Evolutionary conservation across 2,797 vertebrate genomes (phyloP).

Genomic region (Pteropus rufus): DNA sequence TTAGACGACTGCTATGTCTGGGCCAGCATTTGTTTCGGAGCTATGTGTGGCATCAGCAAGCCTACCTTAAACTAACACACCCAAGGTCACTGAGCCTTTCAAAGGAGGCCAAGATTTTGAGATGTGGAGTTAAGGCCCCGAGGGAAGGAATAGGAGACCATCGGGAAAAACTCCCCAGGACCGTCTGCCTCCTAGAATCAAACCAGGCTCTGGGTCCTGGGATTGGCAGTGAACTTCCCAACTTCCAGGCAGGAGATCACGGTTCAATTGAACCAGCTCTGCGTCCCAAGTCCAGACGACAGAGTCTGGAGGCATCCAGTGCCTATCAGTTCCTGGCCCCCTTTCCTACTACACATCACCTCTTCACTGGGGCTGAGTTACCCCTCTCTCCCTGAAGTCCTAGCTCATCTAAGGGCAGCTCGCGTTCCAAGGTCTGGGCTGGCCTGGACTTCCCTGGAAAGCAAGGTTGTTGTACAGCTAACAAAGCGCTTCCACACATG

Average conservation of each 20-base stretch:
- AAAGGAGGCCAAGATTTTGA: background rate
- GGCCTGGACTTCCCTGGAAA: background rate
- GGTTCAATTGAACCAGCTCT: background rate
- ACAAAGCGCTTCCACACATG: background rate
- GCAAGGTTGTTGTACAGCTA: background rate
- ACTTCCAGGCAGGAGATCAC: background rate
- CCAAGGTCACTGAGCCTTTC: background rate
- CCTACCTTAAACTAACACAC: background rate
- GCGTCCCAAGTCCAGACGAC: background rate
- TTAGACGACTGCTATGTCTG: background rate
- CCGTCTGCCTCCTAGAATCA: background rate
- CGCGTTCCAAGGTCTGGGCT: background rate
- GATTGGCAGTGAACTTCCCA: background rate
- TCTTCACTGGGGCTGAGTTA: background rate
- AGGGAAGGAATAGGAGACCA: background rate
- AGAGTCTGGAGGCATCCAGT: background rate
- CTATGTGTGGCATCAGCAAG: background rate
- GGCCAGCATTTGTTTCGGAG: background rate
- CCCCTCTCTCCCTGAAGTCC: background rate
- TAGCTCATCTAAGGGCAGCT: background rate
- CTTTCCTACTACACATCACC: background rate
- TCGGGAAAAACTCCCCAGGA: background rate
- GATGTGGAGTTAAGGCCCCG: background rate
- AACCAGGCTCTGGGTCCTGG: background rate
- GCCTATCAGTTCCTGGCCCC: fast-evolving